A percentile compares a stretch with the other conserved stretches of the same genome.
These are phyloP conservation scores for Myxocyprinus asiaticus DNA, from an alignment of 2,113 vertebrate species.

Conservation along the genomic window DNA sequence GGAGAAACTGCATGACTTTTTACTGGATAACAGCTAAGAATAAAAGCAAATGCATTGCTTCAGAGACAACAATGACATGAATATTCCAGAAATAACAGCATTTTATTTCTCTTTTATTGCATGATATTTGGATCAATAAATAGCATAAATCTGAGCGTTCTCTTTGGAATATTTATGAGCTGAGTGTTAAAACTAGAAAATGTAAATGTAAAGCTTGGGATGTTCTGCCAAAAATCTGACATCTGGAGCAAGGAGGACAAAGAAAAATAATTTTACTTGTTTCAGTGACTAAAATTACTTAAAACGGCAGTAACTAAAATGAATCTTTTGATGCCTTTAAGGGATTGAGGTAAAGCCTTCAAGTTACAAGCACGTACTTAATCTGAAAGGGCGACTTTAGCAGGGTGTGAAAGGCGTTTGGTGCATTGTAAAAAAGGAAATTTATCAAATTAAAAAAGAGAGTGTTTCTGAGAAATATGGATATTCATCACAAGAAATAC, in stretches of 20 bases:
- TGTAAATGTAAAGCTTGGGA: background rate
- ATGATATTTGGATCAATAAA: constrained; percentile 2
- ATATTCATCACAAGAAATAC: too few relatives aligned
- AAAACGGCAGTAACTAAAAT: constrained; percentile 5
- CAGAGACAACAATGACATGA: background rate
- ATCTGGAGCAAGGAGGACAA: background rate
- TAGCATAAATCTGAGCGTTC: background rate
- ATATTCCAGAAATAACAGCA: constrained; percentile 28
- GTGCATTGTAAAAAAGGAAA: too few relatives aligned
- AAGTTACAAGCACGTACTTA: too few relatives aligned
- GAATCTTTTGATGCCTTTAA: background rate
- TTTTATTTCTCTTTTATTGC: constrained; percentile 14
- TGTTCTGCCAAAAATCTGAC: background rate
- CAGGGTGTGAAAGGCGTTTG: too few relatives aligned
- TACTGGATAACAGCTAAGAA: background rate
- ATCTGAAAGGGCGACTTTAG: too few relatives aligned
- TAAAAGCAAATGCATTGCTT: background rate
- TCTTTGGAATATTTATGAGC: constrained; percentile 9
- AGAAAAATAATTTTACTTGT: background rate
- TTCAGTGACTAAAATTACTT: background rate
- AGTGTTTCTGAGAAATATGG: too few relatives aligned
- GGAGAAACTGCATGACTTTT: constrained; percentile 6
- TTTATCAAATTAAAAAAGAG: too few relatives aligned
- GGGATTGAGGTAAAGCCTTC: background rate
- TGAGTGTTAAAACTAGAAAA: constrained; percentile 5